These are phyloP conservation scores for Psilopsiagon aymara DNA, from an alignment of 2,113 vertebrate species.

Conservation along the genomic window DNA sequence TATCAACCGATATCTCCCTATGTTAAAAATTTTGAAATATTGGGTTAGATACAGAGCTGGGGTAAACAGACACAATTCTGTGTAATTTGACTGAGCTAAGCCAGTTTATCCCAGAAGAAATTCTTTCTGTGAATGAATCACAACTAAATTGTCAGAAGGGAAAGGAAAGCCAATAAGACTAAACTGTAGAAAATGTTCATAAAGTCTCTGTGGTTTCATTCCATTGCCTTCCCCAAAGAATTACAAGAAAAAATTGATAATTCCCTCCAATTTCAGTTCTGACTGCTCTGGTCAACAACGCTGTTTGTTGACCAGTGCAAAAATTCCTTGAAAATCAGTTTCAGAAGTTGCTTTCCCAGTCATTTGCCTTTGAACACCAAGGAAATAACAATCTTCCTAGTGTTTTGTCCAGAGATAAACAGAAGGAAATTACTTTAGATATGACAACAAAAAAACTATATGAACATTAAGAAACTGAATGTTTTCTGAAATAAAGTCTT, in stretches of 20 bases:
- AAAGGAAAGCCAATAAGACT: neutral
- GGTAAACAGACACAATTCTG: neutral
- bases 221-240: neutral
- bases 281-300: neutral
- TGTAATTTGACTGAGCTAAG: neutral
- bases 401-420: neutral
- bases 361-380: neutral
- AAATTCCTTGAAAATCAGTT: neutral
- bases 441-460: neutral
- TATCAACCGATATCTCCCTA: neutral
- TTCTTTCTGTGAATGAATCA: neutral
- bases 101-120: neutral
- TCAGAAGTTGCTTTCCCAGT: neutral
- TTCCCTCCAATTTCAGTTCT: neutral
- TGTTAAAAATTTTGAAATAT: neutral
- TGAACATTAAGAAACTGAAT: neutral
- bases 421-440: neutral
- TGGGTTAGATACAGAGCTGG: neutral
- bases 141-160: neutral
- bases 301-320: neutral
- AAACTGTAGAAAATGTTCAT: neutral
- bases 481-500: neutral
- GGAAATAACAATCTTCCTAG: neutral
- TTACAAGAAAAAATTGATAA: neutral
- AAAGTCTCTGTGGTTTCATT: neutral